phyloP scores from a whole-genome alignment of 2,113 vertebrate genomes.

The Prionailurus bengalensis region DNA sequence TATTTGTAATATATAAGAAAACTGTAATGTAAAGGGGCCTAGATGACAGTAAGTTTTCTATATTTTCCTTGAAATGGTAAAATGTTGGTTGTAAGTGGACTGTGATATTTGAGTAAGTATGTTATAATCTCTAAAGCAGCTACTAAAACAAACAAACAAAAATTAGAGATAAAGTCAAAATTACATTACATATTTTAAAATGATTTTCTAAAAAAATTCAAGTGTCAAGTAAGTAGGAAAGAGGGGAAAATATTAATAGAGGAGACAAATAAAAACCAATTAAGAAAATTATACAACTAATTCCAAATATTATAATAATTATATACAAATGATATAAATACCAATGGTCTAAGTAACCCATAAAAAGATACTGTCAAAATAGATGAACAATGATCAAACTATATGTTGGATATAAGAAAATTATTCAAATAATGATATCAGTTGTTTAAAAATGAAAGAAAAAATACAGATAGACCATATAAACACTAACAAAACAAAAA shows the following conservation, averaged over 20 bases:
- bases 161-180: neutral
- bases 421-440: neutral
- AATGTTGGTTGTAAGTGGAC: neutral
- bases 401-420: neutral
- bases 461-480: neutral
- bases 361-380: neutral
- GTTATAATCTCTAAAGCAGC: neutral
- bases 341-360: neutral
- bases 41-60: neutral
- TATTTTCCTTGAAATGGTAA: neutral
- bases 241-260: neutral
- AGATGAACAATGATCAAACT: neutral
- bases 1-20: neutral
- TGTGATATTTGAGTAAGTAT: neutral
- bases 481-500: neutral
- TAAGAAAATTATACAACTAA: neutral
- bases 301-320: neutral
- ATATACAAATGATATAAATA: neutral
- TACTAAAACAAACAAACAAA: neutral
- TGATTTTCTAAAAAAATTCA: neutral
- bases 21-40: neutral
- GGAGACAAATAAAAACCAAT: neutral
- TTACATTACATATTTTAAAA: neutral
- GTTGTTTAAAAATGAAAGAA: neutral
- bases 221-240: neutral